Evolutionary conservation across 2,113 vertebrate species (phyloP).

Genomic region (Grammomys dolichurus): DNA sequence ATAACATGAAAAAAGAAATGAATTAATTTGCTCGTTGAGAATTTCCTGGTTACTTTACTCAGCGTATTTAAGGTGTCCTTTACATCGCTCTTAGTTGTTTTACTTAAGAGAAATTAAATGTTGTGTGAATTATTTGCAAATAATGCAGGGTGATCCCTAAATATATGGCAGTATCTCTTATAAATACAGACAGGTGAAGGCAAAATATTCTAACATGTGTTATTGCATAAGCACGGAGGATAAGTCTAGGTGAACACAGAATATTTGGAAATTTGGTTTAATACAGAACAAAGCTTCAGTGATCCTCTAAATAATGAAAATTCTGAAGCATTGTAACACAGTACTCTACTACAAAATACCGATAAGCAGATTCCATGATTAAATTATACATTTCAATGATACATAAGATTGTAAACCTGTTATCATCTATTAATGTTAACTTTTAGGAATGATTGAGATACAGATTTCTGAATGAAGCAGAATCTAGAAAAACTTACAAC

Average conservation of each 20-base stretch:
- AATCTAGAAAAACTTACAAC: neutral
- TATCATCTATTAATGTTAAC: neutral
- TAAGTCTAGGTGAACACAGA: constrained; percentile 19
- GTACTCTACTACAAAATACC: neutral
- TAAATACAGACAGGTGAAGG: neutral
- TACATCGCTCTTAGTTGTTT: neutral
- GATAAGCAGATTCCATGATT: neutral
- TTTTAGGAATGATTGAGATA: neutral
- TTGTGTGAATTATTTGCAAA: constrained; percentile 37
- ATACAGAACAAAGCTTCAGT: neutral
- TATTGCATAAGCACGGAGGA: neutral
- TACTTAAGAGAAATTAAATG: neutral
- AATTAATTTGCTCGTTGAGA: neutral
- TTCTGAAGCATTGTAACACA: neutral
- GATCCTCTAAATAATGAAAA: neutral
- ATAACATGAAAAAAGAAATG: neutral
- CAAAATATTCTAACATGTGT: neutral
- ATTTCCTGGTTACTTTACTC: neutral
- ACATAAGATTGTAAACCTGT: neutral
- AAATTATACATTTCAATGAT: neutral
- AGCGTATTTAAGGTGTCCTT: neutral
- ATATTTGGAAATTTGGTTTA: constrained; percentile 25
- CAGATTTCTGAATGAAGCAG: neutral
- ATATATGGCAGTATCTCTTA: neutral
- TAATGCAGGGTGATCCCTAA: neutral